Evolutionary conservation across 92 coral and sea anemone genomes (phyloP).

Genomic region (Porites lobata): DNA sequence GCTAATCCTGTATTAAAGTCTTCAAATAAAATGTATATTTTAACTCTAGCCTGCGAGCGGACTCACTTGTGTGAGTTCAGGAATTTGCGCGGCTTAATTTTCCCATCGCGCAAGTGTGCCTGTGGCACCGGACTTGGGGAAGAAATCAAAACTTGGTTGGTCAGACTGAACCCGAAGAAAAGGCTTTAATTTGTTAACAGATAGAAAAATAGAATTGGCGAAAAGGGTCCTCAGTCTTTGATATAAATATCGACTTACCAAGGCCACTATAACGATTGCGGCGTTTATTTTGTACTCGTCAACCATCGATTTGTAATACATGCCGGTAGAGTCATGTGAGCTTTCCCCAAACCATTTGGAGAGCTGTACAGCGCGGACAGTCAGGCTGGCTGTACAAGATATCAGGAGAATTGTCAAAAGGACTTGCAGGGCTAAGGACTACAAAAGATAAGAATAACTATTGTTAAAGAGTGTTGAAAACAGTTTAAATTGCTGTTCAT

Average conservation of each 20-base stretch:
- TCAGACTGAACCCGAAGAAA: too few species aligned
- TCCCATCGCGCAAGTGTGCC: too few species aligned
- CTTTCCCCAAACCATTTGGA: not conserved
- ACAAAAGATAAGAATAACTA: not conserved
- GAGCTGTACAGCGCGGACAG: not conserved
- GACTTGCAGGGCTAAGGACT: conserved; percentile 8
- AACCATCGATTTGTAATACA: not conserved
- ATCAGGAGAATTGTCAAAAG: conserved; percentile 15
- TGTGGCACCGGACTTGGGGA: too few species aligned
- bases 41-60: too few species aligned
- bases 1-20: too few species aligned
- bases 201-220: too few species aligned
- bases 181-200: too few species aligned
- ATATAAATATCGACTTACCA: not conserved
- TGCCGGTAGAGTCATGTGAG: not conserved
- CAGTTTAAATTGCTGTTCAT: not conserved
- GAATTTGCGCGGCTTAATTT: too few species aligned
- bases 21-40: too few species aligned
- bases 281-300: not conserved
- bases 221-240: not conserved
- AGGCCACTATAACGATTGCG: not conserved
- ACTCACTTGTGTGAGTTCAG: too few species aligned
- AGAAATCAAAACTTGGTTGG: too few species aligned
- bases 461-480: not conserved
- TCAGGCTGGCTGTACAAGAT: not conserved